A percentile compares a stretch with the other conserved stretches of the same genome.
Conservation (phyloP, 2,797 vertebrate genomes). For the Alosa sapidissima region DNA sequence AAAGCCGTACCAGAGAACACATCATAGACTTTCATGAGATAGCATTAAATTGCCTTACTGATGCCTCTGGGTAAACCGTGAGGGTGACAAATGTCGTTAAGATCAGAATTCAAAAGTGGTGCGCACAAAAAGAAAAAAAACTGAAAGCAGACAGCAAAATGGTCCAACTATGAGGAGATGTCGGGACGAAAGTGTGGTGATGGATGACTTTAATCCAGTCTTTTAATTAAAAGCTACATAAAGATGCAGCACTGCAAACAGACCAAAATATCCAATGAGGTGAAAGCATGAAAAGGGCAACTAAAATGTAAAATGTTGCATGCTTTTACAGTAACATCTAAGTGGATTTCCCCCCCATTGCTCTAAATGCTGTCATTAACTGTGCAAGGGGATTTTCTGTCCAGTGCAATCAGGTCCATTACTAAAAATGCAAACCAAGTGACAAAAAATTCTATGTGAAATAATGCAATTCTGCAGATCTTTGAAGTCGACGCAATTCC, state of each 20-base stretch:
- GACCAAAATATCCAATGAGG: not conserved
- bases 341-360: not conserved
- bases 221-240: not conserved
- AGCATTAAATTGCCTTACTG: not conserved
- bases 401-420: not conserved
- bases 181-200: not conserved
- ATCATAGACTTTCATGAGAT: not conserved
- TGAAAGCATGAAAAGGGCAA: not conserved
- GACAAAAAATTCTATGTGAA: not conserved
- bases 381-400: not conserved
- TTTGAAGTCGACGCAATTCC: not conserved
- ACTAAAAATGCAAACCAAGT: not conserved
- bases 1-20: not conserved
- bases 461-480: not conserved
- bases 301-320: not conserved
- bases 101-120: not conserved
- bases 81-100: not conserved
- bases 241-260: not conserved
- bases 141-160: not conserved
- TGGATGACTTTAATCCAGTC: not conserved
- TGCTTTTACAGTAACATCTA: not conserved
- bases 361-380: conserved; percentile 12
- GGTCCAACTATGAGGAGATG: not conserved
- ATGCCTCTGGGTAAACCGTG: not conserved
- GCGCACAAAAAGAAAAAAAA: not conserved